Conservation (phyloP, 2,888 invertebrate genomes). For the Bursaphelenchus okinawaensis region DNA sequence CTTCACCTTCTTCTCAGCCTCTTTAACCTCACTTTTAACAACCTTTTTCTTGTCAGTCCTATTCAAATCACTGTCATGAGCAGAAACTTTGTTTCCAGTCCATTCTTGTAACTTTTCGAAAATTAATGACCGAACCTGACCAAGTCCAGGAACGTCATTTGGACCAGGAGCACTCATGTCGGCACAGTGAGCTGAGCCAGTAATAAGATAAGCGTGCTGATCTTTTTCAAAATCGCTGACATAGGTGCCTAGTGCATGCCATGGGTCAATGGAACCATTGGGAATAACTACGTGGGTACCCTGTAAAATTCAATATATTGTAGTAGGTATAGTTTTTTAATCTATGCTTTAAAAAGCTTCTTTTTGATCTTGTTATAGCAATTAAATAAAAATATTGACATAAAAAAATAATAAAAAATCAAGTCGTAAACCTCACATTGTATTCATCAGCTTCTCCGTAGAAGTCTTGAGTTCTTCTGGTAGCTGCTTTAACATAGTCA, state of each 20-base stretch:
- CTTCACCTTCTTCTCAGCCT: background rate
- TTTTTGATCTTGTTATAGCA: no score
- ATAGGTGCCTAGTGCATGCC: constrained; percentile 44
- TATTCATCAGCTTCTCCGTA: constrained; percentile 24
- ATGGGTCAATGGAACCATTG: constrained; percentile 48
- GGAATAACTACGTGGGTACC: constrained; percentile 44
- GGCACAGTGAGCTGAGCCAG: constrained; percentile 18
- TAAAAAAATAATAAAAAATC: no score
- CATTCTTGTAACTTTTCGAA: background rate
- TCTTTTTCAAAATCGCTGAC: constrained; percentile 7
- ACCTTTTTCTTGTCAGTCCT: background rate
- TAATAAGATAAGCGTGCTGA: constrained; percentile 13
- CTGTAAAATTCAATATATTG: constrained; percentile 13
- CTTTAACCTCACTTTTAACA: background rate
- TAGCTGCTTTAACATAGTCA: constrained; percentile 14
- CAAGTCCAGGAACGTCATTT: background rate
- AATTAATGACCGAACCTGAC: background rate
- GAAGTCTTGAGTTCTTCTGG: constrained; percentile 15
- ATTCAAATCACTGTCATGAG: background rate
- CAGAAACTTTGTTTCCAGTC: no score
- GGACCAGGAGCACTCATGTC: background rate
- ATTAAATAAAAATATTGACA: no score
- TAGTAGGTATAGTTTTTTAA: no score
- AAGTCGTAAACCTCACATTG: no score
- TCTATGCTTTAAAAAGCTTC: no score